phyloP scores from a whole-genome alignment of 2,888 invertebrate species.

The Mimachlamys varia region DNA sequence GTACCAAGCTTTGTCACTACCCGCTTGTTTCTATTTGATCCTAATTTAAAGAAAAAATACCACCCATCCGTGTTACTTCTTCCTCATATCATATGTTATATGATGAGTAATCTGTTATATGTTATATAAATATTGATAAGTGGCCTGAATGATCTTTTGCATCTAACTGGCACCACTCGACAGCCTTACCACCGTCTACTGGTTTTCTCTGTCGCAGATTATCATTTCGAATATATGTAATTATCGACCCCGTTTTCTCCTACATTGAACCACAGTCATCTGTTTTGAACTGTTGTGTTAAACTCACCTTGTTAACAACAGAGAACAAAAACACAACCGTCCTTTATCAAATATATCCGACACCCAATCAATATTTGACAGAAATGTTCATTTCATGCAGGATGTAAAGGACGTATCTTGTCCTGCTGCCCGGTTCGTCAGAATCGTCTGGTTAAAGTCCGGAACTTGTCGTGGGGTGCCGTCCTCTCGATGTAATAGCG shows the following conservation, averaged over 20 bases:
- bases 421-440: background rate
- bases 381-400: background rate
- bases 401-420: background rate
- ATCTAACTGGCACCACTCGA: background rate
- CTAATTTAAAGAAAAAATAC: too few species aligned
- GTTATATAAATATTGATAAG: too few species aligned
- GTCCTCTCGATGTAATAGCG: constrained; percentile 50
- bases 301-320: background rate
- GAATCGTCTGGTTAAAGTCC: background rate
- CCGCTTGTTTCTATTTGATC: too few species aligned
- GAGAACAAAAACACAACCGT: background rate
- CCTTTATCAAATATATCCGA: background rate
- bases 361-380: constrained; percentile 3
- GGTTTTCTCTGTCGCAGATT: background rate
- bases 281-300: background rate
- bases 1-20: too few species aligned
- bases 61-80: too few species aligned
- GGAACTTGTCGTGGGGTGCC: background rate
- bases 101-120: too few species aligned
- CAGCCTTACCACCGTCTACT: background rate
- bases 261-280: background rate
- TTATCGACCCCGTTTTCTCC: background rate
- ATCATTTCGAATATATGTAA: background rate
- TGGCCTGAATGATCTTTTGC: background rate
- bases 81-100: too few species aligned